Evolutionary conservation across 2,113 vertebrate species (phyloP), one percentile per base, ranked within the genome.

Genomic region (Talpa occidentalis): DNA sequence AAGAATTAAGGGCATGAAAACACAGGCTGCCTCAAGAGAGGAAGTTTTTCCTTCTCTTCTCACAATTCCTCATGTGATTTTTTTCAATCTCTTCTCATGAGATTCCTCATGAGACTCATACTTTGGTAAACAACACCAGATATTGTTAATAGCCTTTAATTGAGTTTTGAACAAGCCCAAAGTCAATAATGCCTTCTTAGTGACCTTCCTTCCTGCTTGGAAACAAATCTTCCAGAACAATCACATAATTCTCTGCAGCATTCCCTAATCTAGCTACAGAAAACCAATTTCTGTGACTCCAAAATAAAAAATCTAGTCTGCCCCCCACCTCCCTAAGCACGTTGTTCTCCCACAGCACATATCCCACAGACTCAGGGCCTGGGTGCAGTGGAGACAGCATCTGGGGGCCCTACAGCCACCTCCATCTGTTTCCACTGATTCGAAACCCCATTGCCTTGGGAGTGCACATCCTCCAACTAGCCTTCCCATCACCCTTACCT

Each of bases 111-210:
- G 82, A 95, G 93, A 96, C 54, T 9, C 35, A 30, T 21, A 52
- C 64, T 56, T 84, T 28, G 26, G 66, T 84, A 94, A 97, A 95
- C 86, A 96, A 24, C 73, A 94, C 56, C 40, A 59, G 76, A 80
- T 56, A 77, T 37, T 47, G 64, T 26, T 90, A 85, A 95, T 67
- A 88, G 64, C 78, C 67, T 91, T 90, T 94, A 89, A 94, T 7
- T 72, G 93, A 77, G 42, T 62, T 96, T 62, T 95, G 35, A 90
- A 90, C 47, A 83, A 93, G 56, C 40, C 52, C 15, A 35, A 83
- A 95, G 83, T 70, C 79, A 87, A 60, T 92, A 86, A 72, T 0
- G 28, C 24, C 81, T 83, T 67, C 64, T 83, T 72, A 30, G 73
- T 89, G 87, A 89, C 93, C 2, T 28, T 88, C 52, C 16, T 49